Base-by-base conservation (phyloP, 2,888 invertebrate species). In the Catonia carolina region DNA sequence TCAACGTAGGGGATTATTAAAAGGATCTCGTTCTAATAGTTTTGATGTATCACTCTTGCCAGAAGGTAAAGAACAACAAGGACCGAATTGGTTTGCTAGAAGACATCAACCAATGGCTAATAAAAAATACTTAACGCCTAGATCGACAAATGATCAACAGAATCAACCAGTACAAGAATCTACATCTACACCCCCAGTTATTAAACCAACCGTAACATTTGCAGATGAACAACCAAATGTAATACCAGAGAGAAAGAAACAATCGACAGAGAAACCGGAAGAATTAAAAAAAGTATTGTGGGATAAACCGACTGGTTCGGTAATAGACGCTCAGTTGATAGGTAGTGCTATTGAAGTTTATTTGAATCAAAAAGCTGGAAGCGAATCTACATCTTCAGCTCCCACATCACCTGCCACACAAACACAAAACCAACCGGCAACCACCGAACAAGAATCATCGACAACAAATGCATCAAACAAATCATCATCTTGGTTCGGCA, bases 341-440 rank as follows among this genome's bases (percentile, higher is more conserved):
- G 90, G 90, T 20, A 88, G 83, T 68, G 90, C 89, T 23, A 89
- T 90, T 63, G 89, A 90, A 73, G 89, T 86, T 27, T 89, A 89
- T 68, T 74, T 90, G 35, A 71, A 80, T 79, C 68, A 82, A 78
- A 73, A 78, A 76, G 64, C 78, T 75, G 75, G 69, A 39, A 73
- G 58, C 70, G 70, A 15, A 17, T n/a, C 14, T 22, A 23, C 31
- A 27, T 18, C 14, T 5, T 4, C 18, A 8, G n/a, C n/a, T n/a
- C n/a, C n/a, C n/a, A n/a, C n/a, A n/a, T n/a, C n/a, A n/a, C n/a
- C n/a, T n/a, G n/a, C n/a, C n/a, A 14, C 8, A 33, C 23, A 31
- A 68, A 20, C 68, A 42, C 65, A 61, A 61, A 69, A 68, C 65
- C 70, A 37, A 59, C 63, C 41, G 71, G 6, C 42, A 18, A 52